Evolutionary conservation across 2,113 vertebrate genomes (phyloP), one percentile per base, ranked within the genome.

Genomic region (Kobus ellipsiprymnus): DNA sequence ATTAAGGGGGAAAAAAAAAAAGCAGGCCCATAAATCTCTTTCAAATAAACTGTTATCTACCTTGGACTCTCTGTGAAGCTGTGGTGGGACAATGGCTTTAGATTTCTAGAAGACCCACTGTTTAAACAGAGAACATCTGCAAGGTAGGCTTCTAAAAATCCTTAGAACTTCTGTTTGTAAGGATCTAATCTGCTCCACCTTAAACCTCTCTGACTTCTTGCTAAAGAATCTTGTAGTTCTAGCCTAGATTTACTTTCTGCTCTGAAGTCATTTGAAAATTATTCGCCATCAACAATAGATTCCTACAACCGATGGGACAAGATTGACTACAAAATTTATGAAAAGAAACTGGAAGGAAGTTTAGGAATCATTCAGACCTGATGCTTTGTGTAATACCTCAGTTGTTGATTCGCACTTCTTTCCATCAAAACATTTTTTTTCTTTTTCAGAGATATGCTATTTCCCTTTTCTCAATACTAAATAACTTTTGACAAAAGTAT

Each of bases 401-500:
- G 55, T 36, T 90, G 50, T 85, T 91, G 60, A 93, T 86, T 93
- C 57, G 67, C 93, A 57, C 48, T 54, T 30, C 25, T 78, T 93
- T 93, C 80, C 96, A 94, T 50, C 19, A 59, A 91, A 94, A 81
- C 46, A 23, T 27, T 27, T 40, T 91, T 48, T 62, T 59, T 78
- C 30, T 60, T 33, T 93, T 84, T 85, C 83, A 60, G 64, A 44
- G 4, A 40, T 80, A 64, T 48, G 27, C 84, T 95, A 33, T 83
- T 93, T 94, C 8, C 85, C 13, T 85, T 96, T 85, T 81, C 83
- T 44, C n/a, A 64, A 23, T 82, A n/a, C 44, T 82, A 86, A 96
- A 59, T 85, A 90, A 94, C 62, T 94, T 97, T 82, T 87, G 54
- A 90, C 83, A 55, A 57, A 92, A 85, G 30, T 52, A 50, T 87